Percentiles rank a stretch among this genome's conserved stretches.
Conservation (phyloP, 2,797 vertebrate species). For the Selene dorsalis region DNA sequence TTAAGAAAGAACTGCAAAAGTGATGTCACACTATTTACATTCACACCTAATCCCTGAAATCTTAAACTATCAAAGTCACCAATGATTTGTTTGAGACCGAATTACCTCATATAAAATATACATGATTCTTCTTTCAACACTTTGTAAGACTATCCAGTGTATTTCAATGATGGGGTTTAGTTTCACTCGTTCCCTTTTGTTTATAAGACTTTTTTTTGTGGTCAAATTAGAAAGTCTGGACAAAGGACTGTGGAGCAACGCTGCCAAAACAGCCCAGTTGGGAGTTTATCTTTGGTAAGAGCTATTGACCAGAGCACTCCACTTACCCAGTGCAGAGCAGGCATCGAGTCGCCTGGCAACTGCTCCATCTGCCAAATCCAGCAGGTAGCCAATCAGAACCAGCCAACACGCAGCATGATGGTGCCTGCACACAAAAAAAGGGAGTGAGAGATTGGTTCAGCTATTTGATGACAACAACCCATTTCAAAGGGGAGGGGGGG, state of each 20-base stretch:
- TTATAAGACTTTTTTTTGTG: slow-evolving; percentile 17
- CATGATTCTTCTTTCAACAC: slow-evolving; percentile 17
- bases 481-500: neutral
- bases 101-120: slow-evolving; percentile 25
- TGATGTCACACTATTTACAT: neutral
- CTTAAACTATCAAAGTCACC: neutral
- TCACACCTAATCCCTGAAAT: neutral
- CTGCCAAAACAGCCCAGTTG: slow-evolving; percentile 57
- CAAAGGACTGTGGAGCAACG: slow-evolving; percentile 54
- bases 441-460: slow-evolving; percentile 18
- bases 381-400: slow-evolving; percentile 92
- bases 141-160: slow-evolving; percentile 30
- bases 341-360: slow-evolving; percentile 89
- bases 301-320: slow-evolving; percentile 55
- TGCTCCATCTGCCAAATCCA: slow-evolving; percentile 91
- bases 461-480: slow-evolving; percentile 31
- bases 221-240: slow-evolving; percentile 51
- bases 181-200: slow-evolving; percentile 47
- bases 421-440: slow-evolving; percentile 79
- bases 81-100: slow-evolving; percentile 8
- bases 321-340: slow-evolving; percentile 92
- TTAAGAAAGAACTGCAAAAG: too few species aligned
- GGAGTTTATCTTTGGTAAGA: slow-evolving; percentile 63
- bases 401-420: slow-evolving; percentile 91
- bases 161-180: slow-evolving; percentile 33